Base-by-base conservation (phyloP, 2,888 invertebrate genomes). In the Synanthedon vespiformis region DNA sequence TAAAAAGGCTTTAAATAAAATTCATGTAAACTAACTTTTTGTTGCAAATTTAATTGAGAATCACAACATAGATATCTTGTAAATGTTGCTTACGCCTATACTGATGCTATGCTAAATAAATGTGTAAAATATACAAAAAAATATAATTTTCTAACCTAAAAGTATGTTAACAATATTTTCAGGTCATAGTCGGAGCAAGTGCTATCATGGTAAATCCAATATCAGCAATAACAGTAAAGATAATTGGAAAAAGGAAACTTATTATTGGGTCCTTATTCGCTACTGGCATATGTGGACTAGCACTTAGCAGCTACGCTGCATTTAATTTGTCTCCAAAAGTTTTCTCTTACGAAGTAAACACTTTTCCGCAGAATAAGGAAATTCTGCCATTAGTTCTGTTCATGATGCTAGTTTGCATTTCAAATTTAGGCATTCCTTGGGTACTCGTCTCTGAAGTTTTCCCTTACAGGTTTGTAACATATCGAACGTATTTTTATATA, bases 361-460 rank as follows among this genome's bases (percentile, higher is more conserved):
- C 85, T 0, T 86, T 87, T 55, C 71, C 82, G 0, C 66, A 75
- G 3, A 70, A 76, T n/a, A 85, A 79, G 53, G 75, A 83, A 2
- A 56, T 75, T 1, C 53, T 86, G 12, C 88, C 88, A 1, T 70
- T 89, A 0, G 56, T 80, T 0, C 68, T 87, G 47, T 83, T 87
- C 53, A 63, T 88, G 54, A 58, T 82, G 58, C 62, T 84, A 1
- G 76, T 77, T 1, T 81, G 82, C 50, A 81, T 80, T 54, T 76
- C 69, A 13, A 72, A 76, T 16, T 62, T 84, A 47, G 86, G 84
- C 0, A 83, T 89, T 57, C 90, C 90, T 0, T 90, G 90, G 90
- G 80, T 89, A 54, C 62, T 90, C 55, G 59, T 90, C 11, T 89
- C 89, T 18, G 90, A 90, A 68, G 85, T 90, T 1, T 90, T 90